A percentile compares a stretch with the other conserved stretches of the same genome.
Evolutionary conservation across 1,140 invertebrate genomes (phyloP).

Genomic region (Belonocnema kinseyi): DNA sequence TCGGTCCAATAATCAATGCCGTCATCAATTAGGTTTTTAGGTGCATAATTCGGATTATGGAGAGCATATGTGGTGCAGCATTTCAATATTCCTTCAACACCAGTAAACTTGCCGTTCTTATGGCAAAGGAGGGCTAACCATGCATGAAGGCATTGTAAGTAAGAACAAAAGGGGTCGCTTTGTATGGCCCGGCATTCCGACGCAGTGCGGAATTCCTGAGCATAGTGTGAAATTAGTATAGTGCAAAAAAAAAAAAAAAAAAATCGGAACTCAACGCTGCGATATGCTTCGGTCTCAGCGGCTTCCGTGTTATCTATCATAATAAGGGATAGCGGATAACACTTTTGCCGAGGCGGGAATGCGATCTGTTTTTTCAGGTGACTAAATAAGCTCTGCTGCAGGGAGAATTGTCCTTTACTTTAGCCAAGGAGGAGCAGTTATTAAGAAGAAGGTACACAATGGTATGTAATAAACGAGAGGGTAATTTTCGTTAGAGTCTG

Average conservation of each 20-base stretch:
- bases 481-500: background rate
- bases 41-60: too few relatives aligned
- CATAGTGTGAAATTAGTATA: slow-evolving; percentile 10
- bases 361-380: slow-evolving; percentile 37
- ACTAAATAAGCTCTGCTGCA: slow-evolving; percentile 15
- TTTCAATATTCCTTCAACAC: too few relatives aligned
- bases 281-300: background rate
- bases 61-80: too few relatives aligned
- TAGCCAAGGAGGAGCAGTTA: background rate
- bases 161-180: background rate
- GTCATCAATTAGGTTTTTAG: too few relatives aligned
- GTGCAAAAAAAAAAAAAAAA: background rate
- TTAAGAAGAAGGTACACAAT: slow-evolving; percentile 27
- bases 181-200: background rate
- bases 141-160: background rate
- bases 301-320: slow-evolving; percentile 2
- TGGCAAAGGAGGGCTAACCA: too few relatives aligned
- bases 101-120: too few relatives aligned
- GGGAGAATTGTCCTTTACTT: background rate
- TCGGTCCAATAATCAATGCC: too few relatives aligned
- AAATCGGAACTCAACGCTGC: background rate
- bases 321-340: slow-evolving; percentile 7
- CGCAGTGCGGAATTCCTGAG: slow-evolving; percentile 22
- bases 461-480: background rate
- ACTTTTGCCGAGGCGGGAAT: background rate